Base-by-base conservation (phyloP, 64 coral and sea anemone genomes). In the Stichodactyla helianthus region DNA sequence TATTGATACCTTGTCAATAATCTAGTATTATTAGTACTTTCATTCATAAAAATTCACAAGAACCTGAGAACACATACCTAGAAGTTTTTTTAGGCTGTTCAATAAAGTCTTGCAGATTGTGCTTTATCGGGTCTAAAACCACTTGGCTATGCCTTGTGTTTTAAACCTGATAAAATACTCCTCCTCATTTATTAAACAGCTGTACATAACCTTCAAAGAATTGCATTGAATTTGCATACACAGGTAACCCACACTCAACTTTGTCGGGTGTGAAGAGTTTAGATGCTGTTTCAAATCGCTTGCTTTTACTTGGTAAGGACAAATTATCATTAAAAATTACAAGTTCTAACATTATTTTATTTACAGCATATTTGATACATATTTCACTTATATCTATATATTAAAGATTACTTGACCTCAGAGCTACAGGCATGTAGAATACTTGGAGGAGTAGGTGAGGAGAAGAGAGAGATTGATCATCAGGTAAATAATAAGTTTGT, bases 401-500 rank as follows among this genome's bases (percentile, higher is more conserved):
- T 74, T 12, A 54, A 53, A 98, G 95, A 92, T 79, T 99, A 92
- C 77, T 68, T 99, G 82, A 95, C 97, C 35, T 99, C 97, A 62
- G 97, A 99, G 67, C 88, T 99, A n/a, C 93, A 99, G 84, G 97
- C 97, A 28, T 60, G 91, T 53, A 88, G 86, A 77, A 99, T 99
- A 26, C 86, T 95, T 23, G 97, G 93, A 27, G 94, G 91, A 8
- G 71, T 77, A 28, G 84, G 88, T 67, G 90, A 92, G 5, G 97
- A 95, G 59, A 83, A 86, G 11, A 99, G 95, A 91, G 93, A 99
- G 78, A 92, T 95, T 54, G 97, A 99, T 87, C 77, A 94, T 27
- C 85, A 93, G 89, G 97, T 97, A 86, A 53, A 15, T 5, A 6
- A 68, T 23, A 68, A 68, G 63, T 68, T 68, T 79, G 77, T 44